These are phyloP conservation scores for Cantharis rufa DNA, from an alignment of 2,888 invertebrate genomes.

Conservation along the genomic window DNA sequence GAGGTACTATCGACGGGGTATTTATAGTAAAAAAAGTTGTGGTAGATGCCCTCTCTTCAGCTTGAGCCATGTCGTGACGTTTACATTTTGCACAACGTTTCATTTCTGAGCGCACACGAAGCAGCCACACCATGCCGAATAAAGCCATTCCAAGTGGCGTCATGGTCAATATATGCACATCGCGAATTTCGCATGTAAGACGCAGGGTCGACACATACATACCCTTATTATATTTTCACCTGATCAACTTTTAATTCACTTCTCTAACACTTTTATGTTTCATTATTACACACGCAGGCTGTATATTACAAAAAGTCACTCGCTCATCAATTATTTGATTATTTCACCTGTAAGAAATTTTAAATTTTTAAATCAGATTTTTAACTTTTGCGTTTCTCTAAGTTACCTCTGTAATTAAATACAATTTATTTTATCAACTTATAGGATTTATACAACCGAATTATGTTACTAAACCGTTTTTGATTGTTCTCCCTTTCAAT, in stretches of 20 bases:
- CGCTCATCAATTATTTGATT: background rate
- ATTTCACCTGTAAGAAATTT: background rate
- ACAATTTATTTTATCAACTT: background rate
- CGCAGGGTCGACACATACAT: conserved; percentile 26
- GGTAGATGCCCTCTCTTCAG: conserved; percentile 37
- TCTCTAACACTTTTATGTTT: background rate
- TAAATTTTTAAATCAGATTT: background rate
- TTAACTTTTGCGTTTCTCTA: background rate
- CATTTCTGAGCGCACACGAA: conserved; percentile 79
- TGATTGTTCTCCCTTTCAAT: background rate
- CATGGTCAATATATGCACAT: conserved; percentile 34
- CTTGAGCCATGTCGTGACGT: conserved; percentile 42
- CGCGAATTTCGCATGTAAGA: conserved; percentile 23
- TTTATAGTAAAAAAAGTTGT: conserved; percentile 61
- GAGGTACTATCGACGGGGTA: conserved; percentile 50
- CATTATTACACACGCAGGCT: background rate
- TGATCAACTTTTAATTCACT: background rate
- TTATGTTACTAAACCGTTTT: background rate
- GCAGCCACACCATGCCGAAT: conserved; percentile 84
- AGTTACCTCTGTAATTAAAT: background rate
- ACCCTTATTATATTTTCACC: conserved; percentile 21
- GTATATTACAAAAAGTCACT: background rate
- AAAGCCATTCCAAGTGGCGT: conserved; percentile 71
- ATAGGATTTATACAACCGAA: too few relatives aligned
- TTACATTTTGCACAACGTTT: conserved; percentile 75